Evolutionary conservation across 2,797 vertebrate species (phyloP), one percentile per base, ranked within the genome.

Genomic region (Premnoplex brunnescens): DNA sequence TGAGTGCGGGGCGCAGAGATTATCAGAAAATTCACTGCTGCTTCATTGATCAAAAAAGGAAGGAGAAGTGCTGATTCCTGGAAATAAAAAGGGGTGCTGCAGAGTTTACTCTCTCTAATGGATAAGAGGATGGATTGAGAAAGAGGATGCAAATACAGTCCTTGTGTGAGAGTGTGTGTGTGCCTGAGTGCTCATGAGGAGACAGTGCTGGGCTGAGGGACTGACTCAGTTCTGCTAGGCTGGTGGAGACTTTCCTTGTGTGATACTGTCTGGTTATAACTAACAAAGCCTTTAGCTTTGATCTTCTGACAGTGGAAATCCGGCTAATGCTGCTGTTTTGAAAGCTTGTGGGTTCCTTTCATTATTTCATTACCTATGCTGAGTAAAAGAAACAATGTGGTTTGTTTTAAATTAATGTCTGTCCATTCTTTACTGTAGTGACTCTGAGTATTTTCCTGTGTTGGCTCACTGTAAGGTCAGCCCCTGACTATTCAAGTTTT

Each of bases 391-490:
- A 97, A 95, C 96, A 95, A 89, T 95, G 86, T 88, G 91, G 95
- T 95, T 97, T 95, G 79, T 76, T 97, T 95, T 94, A 94, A 95
- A 96, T 96, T 95, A 96, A 96, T 95, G 88, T 27, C 46, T 74
- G 26, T 48, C 86, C 92, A 95, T 96, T 95, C 93, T 93, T 95
- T 94, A 95, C 64, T 72, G 55, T 43, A 90, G 74, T 12, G 58
- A 85, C 96, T 93, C 20, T 0, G 1, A 93, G 81, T 74, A 51
- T 93, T 95, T 94, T 74, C 48, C 71, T 77, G 72, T 51, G 20
- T 51, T 22, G 32, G 30, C 37, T 93, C 17, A 74, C 55, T 75
- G 39, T 41, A 90, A 94, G 96, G 95, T 95, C 96, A 96, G 41
- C 28, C 87, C 62, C 74, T 49, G 60, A 78, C 69, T 91, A 58